These are phyloP conservation scores for Odocoileus hemionus DNA, from an alignment of 2,113 vertebrate genomes.

Conservation along the genomic window DNA sequence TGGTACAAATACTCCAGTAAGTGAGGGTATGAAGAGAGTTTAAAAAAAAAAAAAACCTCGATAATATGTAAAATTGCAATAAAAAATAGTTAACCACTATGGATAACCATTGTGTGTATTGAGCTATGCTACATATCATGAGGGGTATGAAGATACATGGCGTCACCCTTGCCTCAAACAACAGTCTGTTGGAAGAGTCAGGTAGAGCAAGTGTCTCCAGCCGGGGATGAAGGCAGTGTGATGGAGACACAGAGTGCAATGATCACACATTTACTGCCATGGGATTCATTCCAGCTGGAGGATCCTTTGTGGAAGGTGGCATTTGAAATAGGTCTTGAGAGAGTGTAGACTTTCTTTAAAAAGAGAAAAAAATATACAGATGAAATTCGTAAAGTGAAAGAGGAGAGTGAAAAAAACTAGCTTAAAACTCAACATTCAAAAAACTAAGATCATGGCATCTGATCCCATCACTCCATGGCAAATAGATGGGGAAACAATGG, in stretches of 20 bases:
- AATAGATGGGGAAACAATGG: neutral
- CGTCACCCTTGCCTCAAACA: neutral
- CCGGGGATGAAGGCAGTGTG: neutral
- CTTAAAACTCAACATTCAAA: neutral
- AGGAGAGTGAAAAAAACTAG: neutral
- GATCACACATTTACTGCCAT: neutral
- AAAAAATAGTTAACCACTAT: neutral
- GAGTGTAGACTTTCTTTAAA: neutral
- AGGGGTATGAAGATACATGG: neutral
- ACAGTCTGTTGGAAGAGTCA: neutral
- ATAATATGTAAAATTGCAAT: neutral
- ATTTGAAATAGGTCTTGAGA: neutral
- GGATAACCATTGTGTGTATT: neutral
- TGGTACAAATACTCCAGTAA: neutral
- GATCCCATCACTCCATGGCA: neutral
- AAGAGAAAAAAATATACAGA: neutral
- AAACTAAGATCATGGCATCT: neutral
- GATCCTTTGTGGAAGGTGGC: neutral
- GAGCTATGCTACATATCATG: neutral
- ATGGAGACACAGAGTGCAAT: neutral
- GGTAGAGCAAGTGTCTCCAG: neutral
- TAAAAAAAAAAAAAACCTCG: neutral
- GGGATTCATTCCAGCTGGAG: neutral
- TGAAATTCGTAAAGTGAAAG: neutral
- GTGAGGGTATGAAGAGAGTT: neutral